Base-by-base conservation (phyloP, 2,888 invertebrate species). In the Entomobrya multifasciata region DNA sequence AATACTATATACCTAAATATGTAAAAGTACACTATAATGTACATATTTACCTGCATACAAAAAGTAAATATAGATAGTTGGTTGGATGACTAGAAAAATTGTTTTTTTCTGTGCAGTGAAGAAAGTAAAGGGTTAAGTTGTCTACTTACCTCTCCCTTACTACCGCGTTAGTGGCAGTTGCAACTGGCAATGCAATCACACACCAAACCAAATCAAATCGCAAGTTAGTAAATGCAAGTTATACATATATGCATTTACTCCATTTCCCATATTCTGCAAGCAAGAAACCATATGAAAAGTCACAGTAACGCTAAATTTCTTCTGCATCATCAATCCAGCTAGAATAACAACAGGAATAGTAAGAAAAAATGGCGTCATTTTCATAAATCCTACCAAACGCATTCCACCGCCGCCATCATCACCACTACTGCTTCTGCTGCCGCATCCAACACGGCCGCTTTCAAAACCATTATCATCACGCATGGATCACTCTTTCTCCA, bases 321-420 rank as follows among this genome's bases (percentile, higher is more conserved):
- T 62, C 30, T 22, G 62, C 62, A 62, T 62, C 62, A 62, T 36
- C 62, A 62, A 36, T 62, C n/a, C 62, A 62, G 20, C 52, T 41
- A 11, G 41, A 41, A 41, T 11, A 57, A 57, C 55, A 57, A 57
- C 55, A 52, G 17, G 3, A 52, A 20, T 17, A 52, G 13, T 13
- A 22, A 57, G 10, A 57, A 11, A 30, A n/a, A 30, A 36, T 11
- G 36, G 17, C 62, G 36, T 36, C 36, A 62, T 62, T 62, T 62
- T 62, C 62, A 62, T 62, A 62, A 62, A 62, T 62, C 62, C 36
- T 3, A 5, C 55, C 20, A 57, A 25, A 8, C 57, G 25, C 1
- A n/a, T 10, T 36, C 36, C 3, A 15, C 27, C 15, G 0, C 62
- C 1, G 22, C 17, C 36, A 13, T n/a, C 36, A 62, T 25, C 22